Percentiles rank a stretch among this genome's conserved stretches.
phyloP scores from a whole-genome alignment of 2,113 vertebrate genomes.

The Saimiri boliviensis region DNA sequence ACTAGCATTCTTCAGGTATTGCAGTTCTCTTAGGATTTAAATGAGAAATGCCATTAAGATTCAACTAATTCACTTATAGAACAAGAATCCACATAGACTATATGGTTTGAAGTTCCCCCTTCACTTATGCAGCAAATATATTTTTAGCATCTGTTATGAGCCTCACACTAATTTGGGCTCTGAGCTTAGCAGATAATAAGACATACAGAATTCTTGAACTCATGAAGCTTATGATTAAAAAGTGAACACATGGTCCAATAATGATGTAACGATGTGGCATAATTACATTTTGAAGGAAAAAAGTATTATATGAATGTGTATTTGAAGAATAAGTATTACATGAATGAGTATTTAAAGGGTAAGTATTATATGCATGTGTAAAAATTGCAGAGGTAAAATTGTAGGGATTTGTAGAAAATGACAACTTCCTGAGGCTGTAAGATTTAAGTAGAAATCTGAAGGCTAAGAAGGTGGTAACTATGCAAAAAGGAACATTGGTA shows the following conservation, averaged over 20 bases:
- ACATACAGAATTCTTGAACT: neutral
- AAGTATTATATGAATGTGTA: neutral
- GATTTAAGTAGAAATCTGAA: neutral
- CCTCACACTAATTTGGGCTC: neutral
- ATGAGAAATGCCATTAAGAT: neutral
- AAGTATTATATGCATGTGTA: neutral
- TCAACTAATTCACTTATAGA: neutral
- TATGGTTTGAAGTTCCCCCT: neutral
- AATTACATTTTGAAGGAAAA: conserved; percentile 3
- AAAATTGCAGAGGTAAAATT: conserved; percentile 30
- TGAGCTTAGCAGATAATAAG: neutral
- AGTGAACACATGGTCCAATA: neutral
- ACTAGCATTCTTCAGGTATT: neutral
- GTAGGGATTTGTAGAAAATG: neutral
- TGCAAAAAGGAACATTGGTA: neutral
- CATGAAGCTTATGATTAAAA: conserved; percentile 2
- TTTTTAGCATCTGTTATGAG: neutral
- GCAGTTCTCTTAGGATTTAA: neutral
- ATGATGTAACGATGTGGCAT: conserved; percentile 16
- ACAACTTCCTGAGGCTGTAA: neutral
- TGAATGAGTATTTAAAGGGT: neutral
- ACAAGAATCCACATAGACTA: neutral
- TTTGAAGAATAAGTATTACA: neutral
- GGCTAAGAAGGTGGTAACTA: neutral
- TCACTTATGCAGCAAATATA: neutral